Percentiles rank a stretch among this genome's conserved stretches.
These are phyloP conservation scores for Ceratoteleas bidentatus DNA, from an alignment of 1,140 invertebrate genomes.

Conservation along the genomic window DNA sequence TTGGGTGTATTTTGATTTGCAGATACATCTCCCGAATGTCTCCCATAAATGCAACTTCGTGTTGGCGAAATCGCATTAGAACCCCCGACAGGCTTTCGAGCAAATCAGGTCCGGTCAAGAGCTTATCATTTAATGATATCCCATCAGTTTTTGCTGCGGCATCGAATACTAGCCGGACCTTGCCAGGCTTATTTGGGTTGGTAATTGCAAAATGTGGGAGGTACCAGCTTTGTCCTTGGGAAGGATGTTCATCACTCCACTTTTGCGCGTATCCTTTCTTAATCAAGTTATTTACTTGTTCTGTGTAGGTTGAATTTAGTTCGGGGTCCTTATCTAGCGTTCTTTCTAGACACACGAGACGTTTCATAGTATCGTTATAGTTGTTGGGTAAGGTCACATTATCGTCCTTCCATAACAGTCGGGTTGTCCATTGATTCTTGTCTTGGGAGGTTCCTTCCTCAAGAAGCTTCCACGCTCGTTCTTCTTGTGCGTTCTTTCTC, in stretches of 20 bases:
- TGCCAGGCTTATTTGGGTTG: neutral
- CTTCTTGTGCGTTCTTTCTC: neutral
- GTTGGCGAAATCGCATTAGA: constrained; percentile 1
- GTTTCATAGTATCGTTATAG: neutral
- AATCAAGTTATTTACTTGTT: neutral
- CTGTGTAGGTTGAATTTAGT: neutral
- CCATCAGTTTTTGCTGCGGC: neutral
- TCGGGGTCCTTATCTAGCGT: neutral
- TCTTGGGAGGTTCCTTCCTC: neutral
- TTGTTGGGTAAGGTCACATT: neutral
- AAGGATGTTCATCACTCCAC: no score
- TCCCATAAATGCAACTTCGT: neutral
- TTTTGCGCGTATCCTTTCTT: neutral
- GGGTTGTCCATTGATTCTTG: neutral
- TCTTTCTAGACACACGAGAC: neutral
- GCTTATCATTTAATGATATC: neutral
- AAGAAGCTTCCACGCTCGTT: constrained; percentile 29
- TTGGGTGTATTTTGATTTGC: neutral
- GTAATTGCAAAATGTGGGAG: neutral
- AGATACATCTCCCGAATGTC: neutral
- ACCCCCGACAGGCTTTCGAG: neutral
- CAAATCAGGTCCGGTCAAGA: neutral
- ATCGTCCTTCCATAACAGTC: neutral
- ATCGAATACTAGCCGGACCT: neutral
- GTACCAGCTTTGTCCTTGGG: neutral